phyloP scores from a whole-genome alignment of 2,797 vertebrate genomes.

The Bradypus variegatus region DNA sequence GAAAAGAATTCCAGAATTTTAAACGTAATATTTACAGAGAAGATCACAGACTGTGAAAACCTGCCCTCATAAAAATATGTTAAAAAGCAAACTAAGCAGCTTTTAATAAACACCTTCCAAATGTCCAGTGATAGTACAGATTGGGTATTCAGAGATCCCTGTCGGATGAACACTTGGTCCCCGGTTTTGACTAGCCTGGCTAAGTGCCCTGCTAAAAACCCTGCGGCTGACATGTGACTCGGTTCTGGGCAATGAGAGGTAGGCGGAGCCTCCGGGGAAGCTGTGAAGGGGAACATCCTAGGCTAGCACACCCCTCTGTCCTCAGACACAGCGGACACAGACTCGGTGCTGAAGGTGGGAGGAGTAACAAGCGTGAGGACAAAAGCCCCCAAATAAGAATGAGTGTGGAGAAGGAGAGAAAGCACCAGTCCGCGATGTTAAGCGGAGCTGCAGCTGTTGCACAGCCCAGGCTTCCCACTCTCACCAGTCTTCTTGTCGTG shows the following conservation, averaged over 20 bases:
- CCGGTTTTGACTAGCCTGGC: background rate
- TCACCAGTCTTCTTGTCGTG: fast-evolving
- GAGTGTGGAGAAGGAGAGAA: background rate
- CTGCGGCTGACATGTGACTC: background rate
- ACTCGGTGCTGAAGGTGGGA: background rate
- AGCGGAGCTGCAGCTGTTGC: background rate
- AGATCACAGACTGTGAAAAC: background rate
- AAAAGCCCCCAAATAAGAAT: no score
- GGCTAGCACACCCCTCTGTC: fast-evolving
- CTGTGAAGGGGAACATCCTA: background rate
- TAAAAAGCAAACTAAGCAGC: background rate
- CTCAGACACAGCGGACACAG: background rate
- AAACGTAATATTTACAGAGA: background rate
- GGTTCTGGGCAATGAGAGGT: background rate
- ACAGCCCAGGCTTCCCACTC: background rate
- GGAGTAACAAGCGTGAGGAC: background rate
- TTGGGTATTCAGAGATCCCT: background rate
- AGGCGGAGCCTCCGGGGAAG: background rate
- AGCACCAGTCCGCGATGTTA: background rate
- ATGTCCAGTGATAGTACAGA: fast-evolving
- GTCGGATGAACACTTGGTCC: fast-evolving
- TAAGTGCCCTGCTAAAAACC: background rate
- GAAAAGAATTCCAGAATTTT: background rate
- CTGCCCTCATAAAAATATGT: background rate
- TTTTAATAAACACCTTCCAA: background rate